Base-by-base conservation (phyloP, 1,140 invertebrate genomes). In the Leptinotarsa lineolata region DNA sequence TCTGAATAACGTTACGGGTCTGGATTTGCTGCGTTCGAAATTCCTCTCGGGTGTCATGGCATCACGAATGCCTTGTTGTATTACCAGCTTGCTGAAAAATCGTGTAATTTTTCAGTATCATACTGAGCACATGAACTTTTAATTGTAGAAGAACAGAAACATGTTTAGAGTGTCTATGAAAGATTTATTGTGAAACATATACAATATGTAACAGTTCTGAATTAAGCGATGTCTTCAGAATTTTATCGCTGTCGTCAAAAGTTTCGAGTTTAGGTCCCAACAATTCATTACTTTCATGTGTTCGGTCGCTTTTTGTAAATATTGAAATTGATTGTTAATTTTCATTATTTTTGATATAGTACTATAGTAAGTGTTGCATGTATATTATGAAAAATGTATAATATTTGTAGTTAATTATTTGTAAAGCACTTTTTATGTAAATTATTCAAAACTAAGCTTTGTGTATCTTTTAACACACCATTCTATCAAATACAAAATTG, bases 391-490 rank as follows among this genome's bases (percentile, higher is more conserved):
- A 64, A 75, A 66, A 75, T 75, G 74, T 75, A 75, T 67, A 75
- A 72, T 75, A 75, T 64, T 73, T 48, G 69, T 67, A 70, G 64
- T 63, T 72, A 74, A 71, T 30, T 73, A 73, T 60, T 73, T 73
- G 66, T 76, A 76, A 58, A 76, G 75, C 75, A 76, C 72, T 76
- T 73, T 76, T 48, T 76, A 73, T 76, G 75, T 76, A 73, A 73
- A 72, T 70, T 75, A 73, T 63, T 54, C 73, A 59, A 68, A 71
- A 61, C 59, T 74, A 73, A n/a, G 75, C 75, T 76, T 69, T 72
- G 72, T 76, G 72, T 71, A 74, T 74, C 68, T 74, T 76, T 76
- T 70, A 70, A 54, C 69, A 76, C 72, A 74, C 75, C 64, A 70
- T 46, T 54, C 69, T 71, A 74, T 68, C 66, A 74, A 68, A 66